Conservation (phyloP, 2,113 vertebrate genomes). For the Lagenorhynchus albirostris region DNA sequence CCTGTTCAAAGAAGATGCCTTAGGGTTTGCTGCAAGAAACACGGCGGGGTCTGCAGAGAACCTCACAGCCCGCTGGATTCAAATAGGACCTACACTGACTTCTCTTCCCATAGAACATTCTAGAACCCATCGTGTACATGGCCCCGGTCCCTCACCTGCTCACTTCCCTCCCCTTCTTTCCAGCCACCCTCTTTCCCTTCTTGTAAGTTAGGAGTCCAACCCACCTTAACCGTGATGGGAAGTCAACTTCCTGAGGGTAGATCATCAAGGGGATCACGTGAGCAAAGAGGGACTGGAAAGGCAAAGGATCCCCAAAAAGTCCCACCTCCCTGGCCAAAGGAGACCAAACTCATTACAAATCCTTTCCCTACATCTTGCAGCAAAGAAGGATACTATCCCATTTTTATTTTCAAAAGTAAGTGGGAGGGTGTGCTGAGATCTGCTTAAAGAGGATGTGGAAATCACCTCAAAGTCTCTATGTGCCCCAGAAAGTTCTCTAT, state of each 20-base stretch:
- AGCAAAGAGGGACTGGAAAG: background rate
- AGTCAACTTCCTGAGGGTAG: accelerated
- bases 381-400: background rate
- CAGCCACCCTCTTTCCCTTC: background rate
- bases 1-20: background rate
- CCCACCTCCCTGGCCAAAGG: background rate
- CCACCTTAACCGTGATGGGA: accelerated
- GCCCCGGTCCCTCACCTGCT: background rate
- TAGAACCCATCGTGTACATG: background rate
- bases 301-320: too few species aligned
- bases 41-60: background rate
- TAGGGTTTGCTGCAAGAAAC: too few species aligned
- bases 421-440: background rate
- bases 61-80: accelerated
- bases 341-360: background rate
- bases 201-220: accelerated
- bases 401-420: background rate
- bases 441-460: background rate
- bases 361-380: background rate
- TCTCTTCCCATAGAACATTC: background rate
- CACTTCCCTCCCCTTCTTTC: background rate
- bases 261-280: accelerated
- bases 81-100: background rate
- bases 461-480: background rate
- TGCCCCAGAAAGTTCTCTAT: background rate